A percentile compares a stretch with the other conserved stretches of the same genome.
Evolutionary conservation across 1,140 invertebrate species (phyloP).

Genomic region (Pseudomyrmex concolor): DNA sequence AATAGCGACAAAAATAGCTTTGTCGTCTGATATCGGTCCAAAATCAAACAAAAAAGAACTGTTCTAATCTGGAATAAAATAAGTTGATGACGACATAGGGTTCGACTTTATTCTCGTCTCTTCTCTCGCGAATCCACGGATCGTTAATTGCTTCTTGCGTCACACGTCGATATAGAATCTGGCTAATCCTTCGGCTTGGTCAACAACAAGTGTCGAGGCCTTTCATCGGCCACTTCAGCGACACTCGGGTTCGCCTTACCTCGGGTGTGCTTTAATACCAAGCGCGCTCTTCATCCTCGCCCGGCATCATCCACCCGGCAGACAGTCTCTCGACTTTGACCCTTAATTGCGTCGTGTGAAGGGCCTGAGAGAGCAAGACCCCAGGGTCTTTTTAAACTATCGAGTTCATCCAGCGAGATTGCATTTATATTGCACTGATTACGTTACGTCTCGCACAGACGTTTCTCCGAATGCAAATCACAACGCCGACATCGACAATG

Average conservation of each 20-base stretch:
- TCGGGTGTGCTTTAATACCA: constrained; percentile 30
- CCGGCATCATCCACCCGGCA: constrained; percentile 1
- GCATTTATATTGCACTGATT: constrained; percentile 11
- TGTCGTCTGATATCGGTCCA: background rate
- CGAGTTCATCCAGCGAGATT: constrained; percentile 1
- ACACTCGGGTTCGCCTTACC: constrained; percentile 29
- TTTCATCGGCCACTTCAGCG: constrained; percentile 31
- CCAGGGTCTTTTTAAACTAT: constrained; percentile 5
- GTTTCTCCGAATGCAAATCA: background rate
- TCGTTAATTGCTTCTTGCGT: constrained; percentile 24
- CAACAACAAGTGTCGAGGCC: constrained; percentile 52
- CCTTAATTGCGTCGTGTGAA: constrained; percentile 37
- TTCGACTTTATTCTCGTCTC: background rate
- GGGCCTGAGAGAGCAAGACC: background rate
- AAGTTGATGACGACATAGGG: background rate
- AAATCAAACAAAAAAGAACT: background rate
- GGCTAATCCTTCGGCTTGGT: constrained; percentile 44
- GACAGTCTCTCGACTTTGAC: constrained; percentile 47
- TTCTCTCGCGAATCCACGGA: background rate
- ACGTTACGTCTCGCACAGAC: background rate
- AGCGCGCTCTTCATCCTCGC: constrained; percentile 10
- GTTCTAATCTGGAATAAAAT: background rate
- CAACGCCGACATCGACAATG: no score
- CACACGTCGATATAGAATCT: constrained; percentile 11
- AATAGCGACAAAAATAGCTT: no score